These are phyloP conservation scores for Scomber colias DNA, from an alignment of 2,113 vertebrate genomes.

Conservation along the genomic window DNA sequence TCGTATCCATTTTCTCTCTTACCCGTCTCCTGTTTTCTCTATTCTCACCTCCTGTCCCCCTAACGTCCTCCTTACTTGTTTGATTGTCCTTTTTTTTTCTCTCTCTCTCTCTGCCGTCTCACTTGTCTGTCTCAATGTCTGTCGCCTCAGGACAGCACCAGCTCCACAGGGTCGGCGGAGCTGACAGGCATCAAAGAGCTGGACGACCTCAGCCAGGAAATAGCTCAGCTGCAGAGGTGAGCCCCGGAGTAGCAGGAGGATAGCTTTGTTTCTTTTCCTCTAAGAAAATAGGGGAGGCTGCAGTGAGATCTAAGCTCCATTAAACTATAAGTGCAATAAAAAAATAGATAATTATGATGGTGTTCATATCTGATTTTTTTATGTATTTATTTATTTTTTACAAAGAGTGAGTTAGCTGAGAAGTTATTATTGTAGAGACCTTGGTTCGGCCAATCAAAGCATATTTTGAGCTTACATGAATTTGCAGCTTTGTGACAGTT, in stretches of 20 bases:
- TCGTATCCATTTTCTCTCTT: neutral
- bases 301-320: constrained; percentile 33
- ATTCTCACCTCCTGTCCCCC: neutral
- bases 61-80: neutral
- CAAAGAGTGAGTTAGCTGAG: too few relatives aligned
- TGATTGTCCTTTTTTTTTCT: neutral
- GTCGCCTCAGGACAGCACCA: constrained; percentile 87
- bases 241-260: constrained; percentile 53
- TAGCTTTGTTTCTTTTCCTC: constrained; percentile 68
- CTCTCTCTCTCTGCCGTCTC: neutral
- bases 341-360: neutral
- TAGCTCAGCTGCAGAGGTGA: constrained; percentile 96
- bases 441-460: too few relatives aligned
- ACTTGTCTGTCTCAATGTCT: constrained; percentile 28
- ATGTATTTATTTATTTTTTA: too few relatives aligned
- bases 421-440: too few relatives aligned
- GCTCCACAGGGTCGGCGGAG: constrained; percentile 89
- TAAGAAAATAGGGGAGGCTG: constrained; percentile 19
- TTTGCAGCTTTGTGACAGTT: too few relatives aligned
- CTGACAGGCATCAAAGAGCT: constrained; percentile 95
- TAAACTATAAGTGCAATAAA: constrained; percentile 6
- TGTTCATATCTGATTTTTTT: neutral
- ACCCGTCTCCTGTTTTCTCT: neutral
- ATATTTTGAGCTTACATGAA: too few relatives aligned
- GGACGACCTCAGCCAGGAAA: constrained; percentile 95